A percentile compares a stretch with the other conserved stretches of the same genome.
phyloP scores from a whole-genome alignment of 1,140 invertebrate genomes.

The Oppia nitens region DNA sequence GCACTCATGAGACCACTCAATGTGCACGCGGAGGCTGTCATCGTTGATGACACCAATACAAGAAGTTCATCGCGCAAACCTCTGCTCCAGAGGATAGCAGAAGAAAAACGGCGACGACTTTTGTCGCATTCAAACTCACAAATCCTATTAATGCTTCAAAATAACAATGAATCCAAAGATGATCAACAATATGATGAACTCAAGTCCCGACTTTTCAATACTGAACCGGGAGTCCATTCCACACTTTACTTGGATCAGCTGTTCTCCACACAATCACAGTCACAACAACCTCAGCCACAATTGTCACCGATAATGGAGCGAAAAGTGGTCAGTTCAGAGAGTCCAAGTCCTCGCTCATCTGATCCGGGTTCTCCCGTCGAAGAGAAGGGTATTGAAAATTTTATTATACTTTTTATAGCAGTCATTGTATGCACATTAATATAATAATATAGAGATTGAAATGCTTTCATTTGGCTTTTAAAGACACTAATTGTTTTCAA shows the following conservation, averaged over 20 bases:
- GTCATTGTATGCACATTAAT: neutral
- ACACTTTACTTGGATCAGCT: constrained; percentile 59
- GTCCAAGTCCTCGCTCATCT: neutral
- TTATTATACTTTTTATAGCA: too few relatives aligned
- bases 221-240: constrained; percentile 82
- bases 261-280: constrained; percentile 3
- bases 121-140: constrained; percentile 11
- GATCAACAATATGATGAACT: constrained; percentile 17
- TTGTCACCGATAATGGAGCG: constrained; percentile 10
- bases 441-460: neutral
- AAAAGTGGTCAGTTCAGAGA: constrained; percentile 1
- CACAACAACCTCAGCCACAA: neutral
- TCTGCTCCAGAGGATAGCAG: constrained; percentile 64
- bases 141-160: constrained; percentile 10
- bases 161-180: constrained; percentile 12
- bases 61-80: constrained; percentile 19
- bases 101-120: constrained; percentile 53
- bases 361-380: neutral
- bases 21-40: constrained; percentile 43
- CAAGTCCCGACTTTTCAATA: constrained; percentile 35
- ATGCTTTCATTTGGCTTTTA: neutral
- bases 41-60: constrained; percentile 22
- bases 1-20: constrained; percentile 80
- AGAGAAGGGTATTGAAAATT: too few relatives aligned
- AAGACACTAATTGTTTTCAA: neutral